Conservation (phyloP, 1,140 invertebrate species). For the Panulirus ornatus region DNA sequence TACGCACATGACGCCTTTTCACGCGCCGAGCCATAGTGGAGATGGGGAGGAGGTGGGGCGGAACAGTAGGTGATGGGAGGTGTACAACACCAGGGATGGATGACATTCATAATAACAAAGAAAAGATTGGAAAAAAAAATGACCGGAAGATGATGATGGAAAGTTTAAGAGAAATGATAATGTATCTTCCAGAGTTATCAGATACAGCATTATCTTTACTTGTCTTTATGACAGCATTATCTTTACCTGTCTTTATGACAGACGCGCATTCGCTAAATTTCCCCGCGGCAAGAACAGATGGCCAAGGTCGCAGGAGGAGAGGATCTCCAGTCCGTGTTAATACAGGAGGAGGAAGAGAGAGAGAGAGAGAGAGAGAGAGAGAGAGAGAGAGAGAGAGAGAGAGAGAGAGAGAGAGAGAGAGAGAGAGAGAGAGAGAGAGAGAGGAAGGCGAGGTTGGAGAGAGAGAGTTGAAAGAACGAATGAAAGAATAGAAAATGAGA, state of each 20-base stretch:
- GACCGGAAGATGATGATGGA: not conserved
- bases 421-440: not conserved
- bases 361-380: constrained; percentile 32
- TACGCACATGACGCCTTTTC: too few relatives aligned
- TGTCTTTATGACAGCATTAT: too few relatives aligned
- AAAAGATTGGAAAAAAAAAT: not conserved
- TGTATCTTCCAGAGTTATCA: too few relatives aligned
- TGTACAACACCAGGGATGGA: not conserved
- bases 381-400: constrained; percentile 27
- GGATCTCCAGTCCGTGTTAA: too few relatives aligned
- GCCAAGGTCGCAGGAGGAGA: too few relatives aligned
- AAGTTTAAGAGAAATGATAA: too few relatives aligned
- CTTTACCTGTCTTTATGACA: too few relatives aligned
- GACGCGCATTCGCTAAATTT: too few relatives aligned
- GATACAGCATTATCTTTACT: too few relatives aligned
- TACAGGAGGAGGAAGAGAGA: not conserved
- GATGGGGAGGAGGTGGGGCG: not conserved
- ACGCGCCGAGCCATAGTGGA: too few relatives aligned
- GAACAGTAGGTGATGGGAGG: not conserved
- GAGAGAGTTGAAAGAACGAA: too few relatives aligned
- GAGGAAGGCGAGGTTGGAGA: not conserved
- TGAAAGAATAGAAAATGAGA: not conserved
- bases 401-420: constrained; percentile 19
- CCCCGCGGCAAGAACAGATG: too few relatives aligned
- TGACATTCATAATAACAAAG: not conserved